phyloP scores from a whole-genome alignment of 2,113 vertebrate genomes.

The Centropristis striata region DNA sequence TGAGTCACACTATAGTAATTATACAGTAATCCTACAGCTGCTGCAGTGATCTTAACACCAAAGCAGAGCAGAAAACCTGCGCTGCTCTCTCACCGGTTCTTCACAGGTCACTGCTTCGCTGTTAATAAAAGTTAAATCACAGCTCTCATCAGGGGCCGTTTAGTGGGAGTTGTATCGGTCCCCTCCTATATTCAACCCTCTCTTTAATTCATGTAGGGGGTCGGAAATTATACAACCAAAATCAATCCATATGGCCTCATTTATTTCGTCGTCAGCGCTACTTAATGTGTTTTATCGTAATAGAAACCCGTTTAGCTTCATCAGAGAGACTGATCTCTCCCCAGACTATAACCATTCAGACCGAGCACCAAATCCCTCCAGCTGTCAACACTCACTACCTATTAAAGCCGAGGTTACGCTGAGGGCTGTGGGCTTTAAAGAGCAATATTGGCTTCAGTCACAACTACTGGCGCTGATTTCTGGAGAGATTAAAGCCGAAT shows the following conservation, averaged over 20 bases:
- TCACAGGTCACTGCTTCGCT: background rate
- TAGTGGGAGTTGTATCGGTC: background rate
- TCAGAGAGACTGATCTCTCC: conserved; percentile 44
- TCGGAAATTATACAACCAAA: background rate
- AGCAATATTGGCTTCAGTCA: conserved; percentile 39
- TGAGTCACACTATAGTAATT: background rate
- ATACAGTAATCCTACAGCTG: no score
- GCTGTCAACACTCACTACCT: conserved; percentile 47
- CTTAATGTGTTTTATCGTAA: conserved; percentile 32
- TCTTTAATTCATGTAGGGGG: conserved; percentile 1
- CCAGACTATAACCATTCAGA: conserved; percentile 28
- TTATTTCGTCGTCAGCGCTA: conserved; percentile 7
- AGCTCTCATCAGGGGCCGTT: background rate
- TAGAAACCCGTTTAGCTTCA: conserved; percentile 24
- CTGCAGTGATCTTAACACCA: background rate
- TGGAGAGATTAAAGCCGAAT: conserved; percentile 35
- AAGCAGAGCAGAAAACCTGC: background rate
- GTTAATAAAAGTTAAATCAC: background rate
- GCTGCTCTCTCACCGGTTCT: background rate
- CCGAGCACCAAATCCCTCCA: conserved; percentile 26
- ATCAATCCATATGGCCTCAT: conserved; percentile 41
- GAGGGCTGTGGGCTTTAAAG: conserved; percentile 29
- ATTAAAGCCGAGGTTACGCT: conserved; percentile 6
- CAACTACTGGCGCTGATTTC: conserved; percentile 31
- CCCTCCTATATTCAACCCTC: background rate